Evolutionary conservation across 2,113 vertebrate genomes (phyloP).

Genomic region (Neofelis nebulosa): DNA sequence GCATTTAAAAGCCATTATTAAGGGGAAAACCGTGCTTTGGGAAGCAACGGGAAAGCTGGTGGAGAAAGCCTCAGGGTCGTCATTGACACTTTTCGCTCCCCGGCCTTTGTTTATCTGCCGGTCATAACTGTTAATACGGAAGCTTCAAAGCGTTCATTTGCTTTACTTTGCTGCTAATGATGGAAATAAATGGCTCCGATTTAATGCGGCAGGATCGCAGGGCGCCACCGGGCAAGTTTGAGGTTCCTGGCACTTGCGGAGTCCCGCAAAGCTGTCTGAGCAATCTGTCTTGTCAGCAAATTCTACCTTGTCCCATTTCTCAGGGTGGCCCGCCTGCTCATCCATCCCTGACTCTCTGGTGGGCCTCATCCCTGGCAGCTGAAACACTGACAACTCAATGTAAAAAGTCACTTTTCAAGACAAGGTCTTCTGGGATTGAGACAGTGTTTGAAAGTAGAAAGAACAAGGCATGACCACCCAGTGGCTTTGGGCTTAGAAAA

Average conservation of each 20-base stretch:
- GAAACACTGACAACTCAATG: background rate
- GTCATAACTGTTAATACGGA: background rate
- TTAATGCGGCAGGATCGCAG: background rate
- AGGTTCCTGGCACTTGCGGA: background rate
- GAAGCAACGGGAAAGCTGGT: background rate
- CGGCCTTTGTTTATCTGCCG: conserved; percentile 21
- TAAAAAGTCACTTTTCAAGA: background rate
- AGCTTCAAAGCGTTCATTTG: background rate
- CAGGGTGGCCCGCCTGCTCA: background rate
- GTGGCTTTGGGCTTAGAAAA: background rate
- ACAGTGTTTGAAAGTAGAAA: background rate
- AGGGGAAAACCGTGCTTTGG: background rate
- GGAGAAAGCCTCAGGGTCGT: background rate
- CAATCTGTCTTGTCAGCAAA: background rate
- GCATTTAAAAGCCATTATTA: background rate
- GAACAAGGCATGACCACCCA: background rate
- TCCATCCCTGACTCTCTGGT: background rate
- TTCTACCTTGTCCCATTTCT: background rate
- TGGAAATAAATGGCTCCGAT: conserved; percentile 26
- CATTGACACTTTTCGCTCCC: background rate
- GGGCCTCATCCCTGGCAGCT: background rate
- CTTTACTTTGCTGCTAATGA: conserved; percentile 51
- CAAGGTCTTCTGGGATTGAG: background rate
- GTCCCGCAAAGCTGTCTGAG: background rate
- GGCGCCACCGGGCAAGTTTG: background rate